Evolutionary conservation across 2,113 vertebrate genomes (phyloP), one percentile per base, ranked within the genome.

Genomic region (Anhinga anhinga): DNA sequence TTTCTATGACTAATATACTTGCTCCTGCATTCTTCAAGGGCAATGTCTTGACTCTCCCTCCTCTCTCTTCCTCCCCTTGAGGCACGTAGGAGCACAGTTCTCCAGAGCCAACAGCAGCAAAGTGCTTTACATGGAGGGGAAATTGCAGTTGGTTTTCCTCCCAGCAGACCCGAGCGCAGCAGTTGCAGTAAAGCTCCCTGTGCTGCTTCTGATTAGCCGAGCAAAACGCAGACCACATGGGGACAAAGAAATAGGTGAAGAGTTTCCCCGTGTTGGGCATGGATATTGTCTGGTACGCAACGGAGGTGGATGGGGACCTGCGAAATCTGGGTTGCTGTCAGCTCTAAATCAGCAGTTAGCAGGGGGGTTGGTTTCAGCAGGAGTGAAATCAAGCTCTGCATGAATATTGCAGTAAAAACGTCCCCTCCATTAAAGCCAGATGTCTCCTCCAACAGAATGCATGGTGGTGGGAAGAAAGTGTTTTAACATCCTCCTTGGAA

Each of bases 21-120:
- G 40, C 82, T 89, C 18, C n/a, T 20, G 27, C 29, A 9, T 55
- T 69, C 86, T 87, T 73, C 95, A 93, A 92, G 96, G 95, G 65
- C 82, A 72, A 10, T 7, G 23, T 2, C 27, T 13, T 15, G 65
- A 70, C 79, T 87, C 61, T 25, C 65, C 38, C 34, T 89, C 38
- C 55, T 74, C 56, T 74, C 42, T 34, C 29, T 45, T 23, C 61
- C 36, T 81, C 34, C 27, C 47, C 45, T 27, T 15, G 47, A 63
- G 59, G 69, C 25, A 7, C 0, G 0, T 34, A 65, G 66, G 27
- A 8, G 8, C 7, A 4, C 2, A 3, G 30, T 72, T 82, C 53
- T 52, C 20, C 10, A 7, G 53, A 56, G 13, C 50, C 12, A 55
- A 66, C 12, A 7, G 38, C 58, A 86, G 44, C 50, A 55, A 65